Base-by-base conservation (phyloP, 2,888 invertebrate genomes). In the Troides helena region DNA sequence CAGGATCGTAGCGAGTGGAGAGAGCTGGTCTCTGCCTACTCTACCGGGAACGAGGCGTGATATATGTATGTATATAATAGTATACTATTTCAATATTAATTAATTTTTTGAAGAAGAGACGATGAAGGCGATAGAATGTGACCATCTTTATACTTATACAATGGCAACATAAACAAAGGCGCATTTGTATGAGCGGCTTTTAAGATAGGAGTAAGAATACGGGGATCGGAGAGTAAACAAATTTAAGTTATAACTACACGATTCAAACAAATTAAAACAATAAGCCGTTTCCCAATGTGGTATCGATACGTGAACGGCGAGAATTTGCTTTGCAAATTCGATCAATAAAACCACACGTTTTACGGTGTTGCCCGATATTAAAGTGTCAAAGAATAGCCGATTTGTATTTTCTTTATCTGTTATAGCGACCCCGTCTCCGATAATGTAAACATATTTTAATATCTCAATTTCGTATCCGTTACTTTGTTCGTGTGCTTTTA, bases 301-400 rank as follows among this genome's bases (percentile, higher is more conserved):
- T 12, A n/a, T 18, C 5, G 30, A 62, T 23, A 39, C 21, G 14
- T 12, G 39, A 62, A 62, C 21, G 43, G 25, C 25, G 56, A 21
- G 30, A 39, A 57, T 39, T 30, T 36, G 63, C 50, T n/a, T 66
- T 46, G 46, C 30, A 53, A 70, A 70, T 62, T 58, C 58, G 46
- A 56, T 59, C 23, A 61, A 64, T 67, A 70, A 70, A 70, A 70
- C 61, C 67, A 63, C 61, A 67, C 56, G 64, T 64, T 67, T 70
- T 67, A 70, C 60, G 60, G 43, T 56, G 56, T 67, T 25, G 43
- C 8, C 36, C 53, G 60, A 70, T 70, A 70, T 67, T 67, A n/a
- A 64, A 60, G 70, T 67, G 70, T 67, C 67, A 67, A 67, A 67
- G 30, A 70, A 70, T 67, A 62, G 64, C 67, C 67, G 30, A 57